These are phyloP conservation scores for Cerastis rubricosa DNA, from an alignment of 2,888 invertebrate species.

Conservation along the genomic window DNA sequence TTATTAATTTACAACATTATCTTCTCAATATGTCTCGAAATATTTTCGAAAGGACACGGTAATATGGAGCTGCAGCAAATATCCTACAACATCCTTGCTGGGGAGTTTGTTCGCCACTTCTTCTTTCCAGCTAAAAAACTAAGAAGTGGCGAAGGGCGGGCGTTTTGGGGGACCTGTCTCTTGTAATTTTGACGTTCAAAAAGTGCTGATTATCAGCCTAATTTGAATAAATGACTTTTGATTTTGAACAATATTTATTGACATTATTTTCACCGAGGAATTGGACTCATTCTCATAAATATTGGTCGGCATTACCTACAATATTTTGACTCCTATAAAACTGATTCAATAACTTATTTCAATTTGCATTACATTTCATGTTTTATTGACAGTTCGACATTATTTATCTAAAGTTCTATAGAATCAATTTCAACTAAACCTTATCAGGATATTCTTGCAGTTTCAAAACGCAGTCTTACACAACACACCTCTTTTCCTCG, in stretches of 20 bases:
- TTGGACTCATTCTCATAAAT: neutral
- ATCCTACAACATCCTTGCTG: neutral
- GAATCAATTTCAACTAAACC: neutral
- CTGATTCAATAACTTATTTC: neutral
- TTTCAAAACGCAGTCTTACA: constrained; percentile 30
- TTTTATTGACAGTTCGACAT: constrained; percentile 7
- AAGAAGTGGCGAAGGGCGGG: no score
- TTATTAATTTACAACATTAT: neutral
- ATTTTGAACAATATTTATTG: no score
- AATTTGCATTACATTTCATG: neutral
- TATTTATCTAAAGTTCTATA: constrained; percentile 15
- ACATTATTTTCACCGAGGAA: neutral
- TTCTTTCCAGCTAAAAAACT: no score
- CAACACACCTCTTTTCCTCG: neutral
- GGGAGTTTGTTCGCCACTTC: no score
- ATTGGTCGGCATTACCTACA: neutral
- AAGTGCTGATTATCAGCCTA: no score
- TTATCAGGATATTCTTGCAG: constrained; percentile 19
- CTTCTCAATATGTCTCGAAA: neutral
- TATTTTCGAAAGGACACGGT: neutral
- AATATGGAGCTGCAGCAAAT: neutral
- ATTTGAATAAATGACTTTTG: no score
- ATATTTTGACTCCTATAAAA: neutral
- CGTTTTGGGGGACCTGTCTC: no score
- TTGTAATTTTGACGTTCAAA: no score